These are phyloP conservation scores for Scytalopus superciliaris DNA, from an alignment of 2,113 vertebrate genomes.

Conservation along the genomic window DNA sequence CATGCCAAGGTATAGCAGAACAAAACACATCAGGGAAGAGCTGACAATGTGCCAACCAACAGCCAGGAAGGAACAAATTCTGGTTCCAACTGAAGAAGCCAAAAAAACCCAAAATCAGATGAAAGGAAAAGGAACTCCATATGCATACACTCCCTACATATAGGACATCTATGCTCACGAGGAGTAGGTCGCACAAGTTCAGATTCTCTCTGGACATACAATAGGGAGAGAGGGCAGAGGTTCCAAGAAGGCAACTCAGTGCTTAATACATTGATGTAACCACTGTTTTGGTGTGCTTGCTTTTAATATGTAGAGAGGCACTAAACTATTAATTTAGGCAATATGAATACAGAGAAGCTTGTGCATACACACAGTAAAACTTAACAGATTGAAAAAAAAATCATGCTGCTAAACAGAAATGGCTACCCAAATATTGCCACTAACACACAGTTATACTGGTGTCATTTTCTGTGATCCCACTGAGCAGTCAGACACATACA, in stretches of 20 bases:
- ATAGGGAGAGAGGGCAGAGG: background rate
- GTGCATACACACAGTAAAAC: background rate
- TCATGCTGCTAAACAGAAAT: background rate
- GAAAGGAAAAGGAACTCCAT: background rate
- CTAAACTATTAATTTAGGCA: background rate
- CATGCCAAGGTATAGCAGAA: background rate
- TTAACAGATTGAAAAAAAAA: background rate
- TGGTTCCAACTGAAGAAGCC: background rate
- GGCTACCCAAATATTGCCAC: background rate
- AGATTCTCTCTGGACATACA: background rate
- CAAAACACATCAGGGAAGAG: background rate
- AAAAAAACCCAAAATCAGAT: background rate
- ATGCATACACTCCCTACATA: background rate
- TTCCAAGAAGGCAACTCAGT: rapidly evolving
- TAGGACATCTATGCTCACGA: background rate
- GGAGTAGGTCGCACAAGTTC: background rate
- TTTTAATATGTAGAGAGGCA: background rate
- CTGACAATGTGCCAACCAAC: background rate
- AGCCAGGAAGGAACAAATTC: background rate
- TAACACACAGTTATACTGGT: background rate
- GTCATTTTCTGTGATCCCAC: background rate
- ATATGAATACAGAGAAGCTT: background rate
- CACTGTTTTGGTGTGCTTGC: background rate
- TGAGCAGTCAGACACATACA: background rate
- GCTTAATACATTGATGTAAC: background rate